Evolutionary conservation across 1,140 invertebrate genomes (phyloP), one percentile per base, ranked within the genome.

Genomic region (Brevipalpus yothersi): DNA sequence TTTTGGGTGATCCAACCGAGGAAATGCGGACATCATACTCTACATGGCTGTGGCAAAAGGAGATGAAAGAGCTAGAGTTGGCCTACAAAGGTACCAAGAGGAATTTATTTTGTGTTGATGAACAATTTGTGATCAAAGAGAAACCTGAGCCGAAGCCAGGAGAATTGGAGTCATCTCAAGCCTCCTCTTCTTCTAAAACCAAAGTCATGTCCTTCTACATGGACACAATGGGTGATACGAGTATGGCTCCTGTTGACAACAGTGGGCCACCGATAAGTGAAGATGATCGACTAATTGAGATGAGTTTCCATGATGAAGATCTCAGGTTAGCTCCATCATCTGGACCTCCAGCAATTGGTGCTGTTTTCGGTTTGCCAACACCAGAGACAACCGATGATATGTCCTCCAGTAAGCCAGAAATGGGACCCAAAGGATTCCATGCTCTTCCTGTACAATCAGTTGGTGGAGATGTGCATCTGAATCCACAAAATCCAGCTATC

Each of bases 1-100:
- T 63, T 17, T 49, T 63, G 19, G 62, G 62, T 39, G 59, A 61
- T 19, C 55, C 56, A 1, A 58, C 47, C 2, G n/a, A 53, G 55
- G 60, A 61, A n/a, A 60, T 63, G 62, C 57, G 43, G 40, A 53
- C 13, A 12, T 63, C 62, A 11, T 53, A 58, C 19, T 51, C 41
- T 12, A 60, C 59, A 19, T 63, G 62, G 62, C 19, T 45, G n/a
- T 63, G 62, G 62, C 62, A 63, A 43, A 59, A 61, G 53, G 62
- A 63, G 23, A 62, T 63, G 56, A 63, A 63, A 55, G 59, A 63
- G 42, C 54, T 61, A n/a, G 62, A 63, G 40, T 3, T 57, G 13
- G 59, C 59, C 17, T 63, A 63, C 41, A 60, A 55, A 10, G 62
- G 62, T 19, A 51, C 39, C 3, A 63, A 63, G 21, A 43, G 55